Evolutionary conservation across 2,797 vertebrate species (phyloP).

Genomic region (Arctocebus calabarensis): DNA sequence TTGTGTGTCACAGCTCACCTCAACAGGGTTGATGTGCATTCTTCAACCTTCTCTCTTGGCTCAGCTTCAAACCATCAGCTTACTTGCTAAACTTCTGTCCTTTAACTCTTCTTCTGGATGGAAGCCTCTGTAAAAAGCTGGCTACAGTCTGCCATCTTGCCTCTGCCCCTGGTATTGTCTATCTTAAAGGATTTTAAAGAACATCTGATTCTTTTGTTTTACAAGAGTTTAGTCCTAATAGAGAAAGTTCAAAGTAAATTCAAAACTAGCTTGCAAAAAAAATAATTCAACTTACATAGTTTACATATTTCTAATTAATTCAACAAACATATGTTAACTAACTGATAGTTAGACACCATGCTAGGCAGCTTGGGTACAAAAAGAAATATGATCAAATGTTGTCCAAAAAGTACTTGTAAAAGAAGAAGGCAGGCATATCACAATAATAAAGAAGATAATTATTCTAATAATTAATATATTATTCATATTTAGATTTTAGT

Average conservation of each 20-base stretch:
- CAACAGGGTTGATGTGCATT: too few relatives aligned
- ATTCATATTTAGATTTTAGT: background rate
- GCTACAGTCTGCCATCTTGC: too few relatives aligned
- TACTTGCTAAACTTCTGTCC: too few relatives aligned
- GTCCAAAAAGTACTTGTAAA: background rate
- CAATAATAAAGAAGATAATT: background rate
- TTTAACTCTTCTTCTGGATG: too few relatives aligned
- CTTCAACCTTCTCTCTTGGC: too few relatives aligned
- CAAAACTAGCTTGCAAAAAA: conserved; percentile 6
- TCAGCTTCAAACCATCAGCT: too few relatives aligned
- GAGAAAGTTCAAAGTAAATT: background rate
- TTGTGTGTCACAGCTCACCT: too few relatives aligned
- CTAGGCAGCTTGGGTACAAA: background rate
- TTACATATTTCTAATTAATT: background rate
- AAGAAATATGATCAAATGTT: background rate
- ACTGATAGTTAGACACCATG: background rate
- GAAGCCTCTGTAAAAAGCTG: too few relatives aligned
- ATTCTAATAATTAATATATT: background rate
- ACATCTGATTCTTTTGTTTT: background rate
- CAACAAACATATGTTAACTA: background rate
- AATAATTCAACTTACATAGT: background rate
- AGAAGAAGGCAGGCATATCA: background rate
- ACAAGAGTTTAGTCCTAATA: background rate
- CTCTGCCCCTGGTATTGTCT: too few relatives aligned
- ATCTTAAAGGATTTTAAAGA: background rate